Evolutionary conservation across 1,140 invertebrate genomes (phyloP), one percentile per base, ranked within the genome.

Genomic region (Trachymyrmex cornetzi): DNA sequence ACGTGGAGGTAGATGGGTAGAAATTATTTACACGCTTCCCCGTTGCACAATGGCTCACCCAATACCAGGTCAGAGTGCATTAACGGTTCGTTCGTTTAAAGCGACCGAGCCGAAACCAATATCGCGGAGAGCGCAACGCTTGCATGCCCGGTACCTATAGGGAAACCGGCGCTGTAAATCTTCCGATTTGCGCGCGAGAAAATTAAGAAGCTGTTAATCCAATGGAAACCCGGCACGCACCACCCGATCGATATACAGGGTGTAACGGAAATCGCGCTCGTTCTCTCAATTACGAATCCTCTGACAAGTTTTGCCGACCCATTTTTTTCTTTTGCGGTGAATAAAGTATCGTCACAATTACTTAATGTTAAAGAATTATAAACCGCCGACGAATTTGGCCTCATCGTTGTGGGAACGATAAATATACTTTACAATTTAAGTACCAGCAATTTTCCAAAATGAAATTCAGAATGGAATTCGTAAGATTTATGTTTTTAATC

Each of bases 21-120:
- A 87, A 88, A 89, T 89, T 89, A 87, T 89, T 89, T 87, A 89
- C 88, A 87, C 85, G 86, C 61, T 67, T 27, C 61, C 63, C 67
- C 63, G 57, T 81, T 74, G 66, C 86, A 89, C 86, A 87, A 89
- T 89, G 66, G 71, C 55, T 67, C 77, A 44, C 71, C 69, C 87
- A 87, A 89, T 89, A 87, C 69, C 77, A 50, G 86, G 64, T 89
- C 88, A 77, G 81, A 75, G 86, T 87, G 63, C 79, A 85, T 89
- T 89, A 89, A 85, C 88, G 71, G 86, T 84, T 85, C 71, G 71
- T 81, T 87, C 87, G 69, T 88, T 89, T 84, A 82, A 87, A 88
- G 66, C 85, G 87, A 82, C 77, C 86, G 61, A 82, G 64, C 67
- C 79, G 66, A 89, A 67, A 77, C 67, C 86, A 87, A 89, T 89